These are phyloP conservation scores for Nephrocerus scutellatus DNA, from an alignment of 2,888 invertebrate species.

Conservation along the genomic window DNA sequence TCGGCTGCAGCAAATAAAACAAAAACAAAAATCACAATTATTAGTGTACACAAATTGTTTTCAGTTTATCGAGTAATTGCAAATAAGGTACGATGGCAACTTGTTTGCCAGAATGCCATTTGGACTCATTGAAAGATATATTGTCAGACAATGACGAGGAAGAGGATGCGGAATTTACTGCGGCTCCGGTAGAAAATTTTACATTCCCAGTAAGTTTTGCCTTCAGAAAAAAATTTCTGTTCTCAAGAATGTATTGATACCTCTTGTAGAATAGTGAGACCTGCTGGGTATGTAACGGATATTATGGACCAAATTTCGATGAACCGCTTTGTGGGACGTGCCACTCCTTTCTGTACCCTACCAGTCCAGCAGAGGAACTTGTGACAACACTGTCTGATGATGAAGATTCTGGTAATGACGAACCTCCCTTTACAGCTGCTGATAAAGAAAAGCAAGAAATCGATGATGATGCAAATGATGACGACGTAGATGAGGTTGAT, in stretches of 20 bases:
- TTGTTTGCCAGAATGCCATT: constrained; percentile 31
- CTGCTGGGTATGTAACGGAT: constrained; percentile 84
- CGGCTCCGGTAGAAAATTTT: too few relatives aligned
- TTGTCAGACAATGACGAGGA: constrained; percentile 28
- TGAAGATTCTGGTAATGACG: constrained; percentile 91
- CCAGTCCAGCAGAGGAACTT: constrained; percentile 47
- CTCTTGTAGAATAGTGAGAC: constrained; percentile 37
- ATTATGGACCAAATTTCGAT: constrained; percentile 84
- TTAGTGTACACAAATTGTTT: too few relatives aligned
- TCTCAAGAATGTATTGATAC: background rate
- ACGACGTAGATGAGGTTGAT: constrained; percentile 40
- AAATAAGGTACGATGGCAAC: too few relatives aligned
- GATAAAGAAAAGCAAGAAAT: constrained; percentile 41
- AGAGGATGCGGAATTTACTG: too few relatives aligned
- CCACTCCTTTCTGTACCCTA: constrained; percentile 85
- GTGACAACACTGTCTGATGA: constrained; percentile 64
- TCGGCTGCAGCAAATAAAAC: too few relatives aligned
- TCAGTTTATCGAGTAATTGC: too few relatives aligned
- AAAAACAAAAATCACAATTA: too few relatives aligned
- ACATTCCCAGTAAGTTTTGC: too few relatives aligned
- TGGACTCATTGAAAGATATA: constrained; percentile 28
- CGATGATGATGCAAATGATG: constrained; percentile 29
- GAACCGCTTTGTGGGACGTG: constrained; percentile 89
- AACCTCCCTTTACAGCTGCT: constrained; percentile 64
- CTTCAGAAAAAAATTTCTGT: too few relatives aligned